Base-by-base conservation (phyloP, 2,113 vertebrate species). In the Ornithorhynchus anatinus region DNA sequence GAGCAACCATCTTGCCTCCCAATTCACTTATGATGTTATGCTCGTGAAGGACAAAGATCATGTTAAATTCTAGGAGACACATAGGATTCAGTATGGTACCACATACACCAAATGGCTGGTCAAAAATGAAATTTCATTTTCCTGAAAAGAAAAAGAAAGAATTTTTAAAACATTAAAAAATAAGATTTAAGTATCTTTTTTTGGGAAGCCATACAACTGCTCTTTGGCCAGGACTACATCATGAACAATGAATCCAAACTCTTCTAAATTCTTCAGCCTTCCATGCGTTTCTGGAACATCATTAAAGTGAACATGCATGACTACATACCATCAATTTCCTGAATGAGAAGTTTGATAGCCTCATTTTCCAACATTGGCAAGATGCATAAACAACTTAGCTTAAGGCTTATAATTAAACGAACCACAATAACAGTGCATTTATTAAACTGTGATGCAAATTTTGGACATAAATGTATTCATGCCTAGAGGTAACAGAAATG, bases 361-460 rank as follows among this genome's bases (percentile, higher is more conserved):
- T 10, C 35, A 66, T 3, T 43, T n/a, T 65, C 23, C 57, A 11
- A 43, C 59, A 63, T 68, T 63, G 45, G 1, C 9, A 10, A n/a
- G 14, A 2, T 50, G 17, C 45, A 47, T 22, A 37, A 15, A 39
- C 8, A 53, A 16, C 9, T 7, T 66, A 0, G 40, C 17, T 62
- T 68, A 47, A 69, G 36, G 9, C 6, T 72, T 23, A 44, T 80
- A 77, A 82, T 77, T 57, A 65, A 79, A 70, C 53, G 17, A 79
- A 58, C 3, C 35, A 52, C 19, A 65, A 37, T 23, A 69, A 32
- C 17, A 33, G 3, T 39, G 42, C 42, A 52, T 40, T 43, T 11
- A 51, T 65, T 52, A n/a, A 45, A 69, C 68, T 20, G 40, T 57
- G 69, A 80, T 45, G 5, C 1, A 63, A 17, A 54, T 72, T 59